Evolutionary conservation across 2,888 invertebrate genomes (phyloP).

Genomic region (Eremobia ochroleuca): DNA sequence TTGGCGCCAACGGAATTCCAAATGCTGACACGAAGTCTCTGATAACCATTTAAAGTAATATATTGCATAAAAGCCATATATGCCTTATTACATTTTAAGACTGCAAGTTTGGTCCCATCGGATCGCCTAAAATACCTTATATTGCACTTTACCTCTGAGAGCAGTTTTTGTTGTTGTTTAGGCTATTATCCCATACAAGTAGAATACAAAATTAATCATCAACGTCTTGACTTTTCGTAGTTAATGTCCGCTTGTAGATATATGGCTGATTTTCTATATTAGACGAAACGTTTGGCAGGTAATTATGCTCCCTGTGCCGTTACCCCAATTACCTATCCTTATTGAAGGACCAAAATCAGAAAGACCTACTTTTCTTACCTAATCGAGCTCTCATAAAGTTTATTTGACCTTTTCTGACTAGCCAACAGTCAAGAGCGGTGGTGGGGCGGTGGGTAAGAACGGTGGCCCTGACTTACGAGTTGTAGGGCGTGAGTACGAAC

Average conservation of each 20-base stretch:
- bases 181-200: conserved; percentile 8
- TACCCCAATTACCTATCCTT: no score
- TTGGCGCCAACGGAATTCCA: conserved; percentile 47
- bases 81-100: conserved; percentile 31
- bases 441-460: no score
- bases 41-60: conserved; percentile 34
- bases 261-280: conserved; percentile 1
- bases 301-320: not conserved
- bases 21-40: conserved; percentile 20
- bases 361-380: not conserved
- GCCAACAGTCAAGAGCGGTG: not conserved
- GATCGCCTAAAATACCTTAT: conserved; percentile 32
- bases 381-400: not conserved
- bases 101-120: conserved; percentile 19
- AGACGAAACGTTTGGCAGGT: not conserved
- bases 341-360: not conserved
- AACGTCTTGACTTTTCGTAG: not conserved
- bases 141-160: conserved; percentile 5
- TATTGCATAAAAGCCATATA: conserved; percentile 26
- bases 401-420: not conserved
- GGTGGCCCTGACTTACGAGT: no score
- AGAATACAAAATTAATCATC: conserved; percentile 12
- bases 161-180: conserved; percentile 18
- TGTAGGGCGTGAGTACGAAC: no score
- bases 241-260: not conserved